A percentile compares a stretch with the other conserved stretches of the same genome.
These are phyloP conservation scores for Halcyon senegalensis DNA, from an alignment of 2,113 vertebrate genomes.

Conservation along the genomic window DNA sequence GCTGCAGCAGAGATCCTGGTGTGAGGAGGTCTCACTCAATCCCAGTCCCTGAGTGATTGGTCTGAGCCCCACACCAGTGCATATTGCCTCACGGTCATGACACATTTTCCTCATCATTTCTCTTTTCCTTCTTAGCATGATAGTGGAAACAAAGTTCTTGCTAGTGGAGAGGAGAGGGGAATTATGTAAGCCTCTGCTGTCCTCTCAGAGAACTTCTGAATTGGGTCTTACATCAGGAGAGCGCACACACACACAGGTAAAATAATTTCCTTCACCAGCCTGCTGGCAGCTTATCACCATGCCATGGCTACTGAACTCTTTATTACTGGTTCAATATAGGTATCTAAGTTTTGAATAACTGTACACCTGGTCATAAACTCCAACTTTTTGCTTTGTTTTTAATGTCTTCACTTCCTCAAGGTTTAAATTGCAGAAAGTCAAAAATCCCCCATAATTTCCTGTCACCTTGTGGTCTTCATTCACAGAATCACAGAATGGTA, in stretches of 20 bases:
- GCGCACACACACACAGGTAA: not conserved
- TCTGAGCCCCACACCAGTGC: not conserved
- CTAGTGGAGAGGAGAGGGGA: not conserved
- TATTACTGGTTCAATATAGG: not conserved
- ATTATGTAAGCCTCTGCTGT: not conserved
- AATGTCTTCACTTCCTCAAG: not conserved
- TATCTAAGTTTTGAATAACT: not conserved
- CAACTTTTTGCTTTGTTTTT: not conserved
- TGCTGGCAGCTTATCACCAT: not conserved
- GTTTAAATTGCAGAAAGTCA: not conserved
- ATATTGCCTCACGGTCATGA: accelerated
- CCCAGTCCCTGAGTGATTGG: not conserved
- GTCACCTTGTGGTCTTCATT: not conserved
- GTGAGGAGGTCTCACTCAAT: not conserved
- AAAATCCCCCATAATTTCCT: not conserved
- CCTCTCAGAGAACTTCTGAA: not conserved
- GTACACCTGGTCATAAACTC: not conserved
- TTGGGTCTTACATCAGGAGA: not conserved
- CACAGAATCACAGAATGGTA: too few relatives aligned
- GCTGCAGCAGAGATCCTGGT: not conserved
- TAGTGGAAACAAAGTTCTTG: not conserved
- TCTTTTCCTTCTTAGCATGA: not conserved
- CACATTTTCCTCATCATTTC: not conserved
- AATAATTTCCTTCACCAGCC: not conserved
- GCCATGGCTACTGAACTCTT: not conserved